Evolutionary conservation across 1,140 invertebrate species (phyloP).

Genomic region (Amyelois transitella): DNA sequence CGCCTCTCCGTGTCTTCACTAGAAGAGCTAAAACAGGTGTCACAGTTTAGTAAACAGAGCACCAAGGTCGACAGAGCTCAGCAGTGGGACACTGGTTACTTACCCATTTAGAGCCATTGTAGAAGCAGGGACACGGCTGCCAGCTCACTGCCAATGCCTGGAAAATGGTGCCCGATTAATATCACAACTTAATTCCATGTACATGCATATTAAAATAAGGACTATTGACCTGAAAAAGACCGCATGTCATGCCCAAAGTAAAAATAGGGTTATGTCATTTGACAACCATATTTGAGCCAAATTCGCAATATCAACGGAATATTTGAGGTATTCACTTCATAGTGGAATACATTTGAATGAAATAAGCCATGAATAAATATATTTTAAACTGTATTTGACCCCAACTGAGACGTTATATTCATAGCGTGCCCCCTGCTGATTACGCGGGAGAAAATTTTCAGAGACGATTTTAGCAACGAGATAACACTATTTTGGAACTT

Average conservation of each 20-base stretch:
- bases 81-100: constrained; percentile 33
- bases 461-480: constrained; percentile 29
- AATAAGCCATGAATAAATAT: constrained; percentile 16
- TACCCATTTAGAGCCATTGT: constrained; percentile 67
- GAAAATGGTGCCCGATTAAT: constrained; percentile 35
- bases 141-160: constrained; percentile 34
- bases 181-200: constrained; percentile 3
- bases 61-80: constrained; percentile 37
- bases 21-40: constrained; percentile 42
- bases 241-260: constrained; percentile 67
- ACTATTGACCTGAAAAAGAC: constrained; percentile 54
- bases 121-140: constrained; percentile 28
- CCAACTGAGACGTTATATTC: constrained; percentile 24
- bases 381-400: constrained; percentile 25
- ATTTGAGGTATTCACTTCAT: constrained; percentile 17
- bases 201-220: constrained; percentile 21
- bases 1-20: constrained; percentile 52
- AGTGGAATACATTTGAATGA: constrained; percentile 16
- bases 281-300: constrained; percentile 51
- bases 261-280: constrained; percentile 74
- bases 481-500: constrained; percentile 16
- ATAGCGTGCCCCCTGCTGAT: constrained; percentile 67
- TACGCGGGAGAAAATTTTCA: constrained; percentile 67
- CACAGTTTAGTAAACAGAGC: constrained; percentile 34
- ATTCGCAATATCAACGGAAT: constrained; percentile 33